These are phyloP conservation scores for Anticlea derivata DNA, from an alignment of 2,888 invertebrate genomes.

Conservation along the genomic window DNA sequence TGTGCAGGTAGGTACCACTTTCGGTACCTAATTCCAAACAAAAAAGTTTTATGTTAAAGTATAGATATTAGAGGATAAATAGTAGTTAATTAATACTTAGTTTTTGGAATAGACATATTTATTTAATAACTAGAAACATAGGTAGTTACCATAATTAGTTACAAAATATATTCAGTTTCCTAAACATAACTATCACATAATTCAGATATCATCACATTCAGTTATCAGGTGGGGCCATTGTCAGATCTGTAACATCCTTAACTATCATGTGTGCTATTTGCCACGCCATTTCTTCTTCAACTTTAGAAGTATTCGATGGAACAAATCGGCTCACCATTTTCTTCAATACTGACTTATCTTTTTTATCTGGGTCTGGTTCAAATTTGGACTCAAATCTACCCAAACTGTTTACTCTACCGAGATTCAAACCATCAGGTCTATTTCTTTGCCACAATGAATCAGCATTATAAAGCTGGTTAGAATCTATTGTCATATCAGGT, in stretches of 20 bases:
- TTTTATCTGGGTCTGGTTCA: conserved; percentile 88
- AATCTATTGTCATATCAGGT: conserved; percentile 91
- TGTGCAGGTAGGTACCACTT: too few species aligned
- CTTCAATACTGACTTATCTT: conserved; percentile 71
- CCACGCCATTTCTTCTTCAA: conserved; percentile 98
- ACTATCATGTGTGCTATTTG: conserved; percentile 99
- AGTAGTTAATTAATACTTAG: neutral
- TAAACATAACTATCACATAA: conserved; percentile 51
- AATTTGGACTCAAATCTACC: conserved; percentile 97
- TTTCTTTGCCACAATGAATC: conserved; percentile 94
- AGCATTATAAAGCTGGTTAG: conserved; percentile 92
- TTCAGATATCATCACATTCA: conserved; percentile 58
- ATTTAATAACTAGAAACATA: conserved; percentile 43
- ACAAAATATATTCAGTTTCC: conserved; percentile 60
- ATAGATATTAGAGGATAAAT: too few species aligned
- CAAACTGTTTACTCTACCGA: conserved; percentile 93
- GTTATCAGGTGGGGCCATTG: conserved; percentile 85
- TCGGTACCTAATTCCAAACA: too few species aligned
- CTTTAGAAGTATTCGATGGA: conserved; percentile 92
- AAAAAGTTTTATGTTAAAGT: too few species aligned
- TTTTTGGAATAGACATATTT: conserved; percentile 14
- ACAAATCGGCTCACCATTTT: conserved; percentile 91
- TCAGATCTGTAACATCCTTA: conserved; percentile 95
- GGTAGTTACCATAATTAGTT: conserved; percentile 41
- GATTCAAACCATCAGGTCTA: conserved; percentile 89